Evolutionary conservation across 2,888 invertebrate genomes (phyloP).

Genomic region (Disparrhopalites patrizii): DNA sequence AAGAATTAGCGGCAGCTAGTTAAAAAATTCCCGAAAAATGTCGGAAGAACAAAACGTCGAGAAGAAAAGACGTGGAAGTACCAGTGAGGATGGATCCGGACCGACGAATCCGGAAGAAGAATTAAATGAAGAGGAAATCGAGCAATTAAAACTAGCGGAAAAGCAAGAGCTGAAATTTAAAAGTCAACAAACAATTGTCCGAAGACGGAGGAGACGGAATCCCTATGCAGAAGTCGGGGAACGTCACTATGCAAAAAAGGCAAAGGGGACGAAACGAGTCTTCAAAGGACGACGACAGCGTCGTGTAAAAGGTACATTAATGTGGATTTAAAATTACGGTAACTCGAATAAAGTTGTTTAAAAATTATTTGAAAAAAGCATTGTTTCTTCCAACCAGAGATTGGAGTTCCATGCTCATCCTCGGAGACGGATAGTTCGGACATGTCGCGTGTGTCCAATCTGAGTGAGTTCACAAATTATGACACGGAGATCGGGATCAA

Average conservation of each 20-base stretch:
- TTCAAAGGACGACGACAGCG: no score
- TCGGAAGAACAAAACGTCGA: no score
- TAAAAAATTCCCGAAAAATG: no score
- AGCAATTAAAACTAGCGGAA: not conserved
- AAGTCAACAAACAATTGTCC: slow-evolving; percentile 8
- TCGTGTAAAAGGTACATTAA: not conserved
- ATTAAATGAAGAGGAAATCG: not conserved
- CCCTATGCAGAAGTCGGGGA: not conserved
- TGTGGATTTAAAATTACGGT: not conserved
- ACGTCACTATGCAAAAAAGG: not conserved
- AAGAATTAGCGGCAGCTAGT: no score
- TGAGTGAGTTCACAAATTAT: slow-evolving; percentile 1
- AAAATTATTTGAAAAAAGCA: not conserved
- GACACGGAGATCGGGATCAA: not conserved
- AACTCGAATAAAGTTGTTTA: not conserved
- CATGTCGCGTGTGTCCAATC: not conserved
- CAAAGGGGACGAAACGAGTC: no score
- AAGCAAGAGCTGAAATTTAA: not conserved
- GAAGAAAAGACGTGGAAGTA: no score
- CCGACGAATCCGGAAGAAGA: no score
- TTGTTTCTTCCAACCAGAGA: not conserved
- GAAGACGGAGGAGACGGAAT: slow-evolving; percentile 4
- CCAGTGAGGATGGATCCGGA: no score
- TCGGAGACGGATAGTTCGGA: slow-evolving; percentile 10
- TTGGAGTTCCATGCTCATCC: slow-evolving; percentile 8